Base-by-base conservation (phyloP, 2,888 invertebrate species). In the Xestia sexstrigata region DNA sequence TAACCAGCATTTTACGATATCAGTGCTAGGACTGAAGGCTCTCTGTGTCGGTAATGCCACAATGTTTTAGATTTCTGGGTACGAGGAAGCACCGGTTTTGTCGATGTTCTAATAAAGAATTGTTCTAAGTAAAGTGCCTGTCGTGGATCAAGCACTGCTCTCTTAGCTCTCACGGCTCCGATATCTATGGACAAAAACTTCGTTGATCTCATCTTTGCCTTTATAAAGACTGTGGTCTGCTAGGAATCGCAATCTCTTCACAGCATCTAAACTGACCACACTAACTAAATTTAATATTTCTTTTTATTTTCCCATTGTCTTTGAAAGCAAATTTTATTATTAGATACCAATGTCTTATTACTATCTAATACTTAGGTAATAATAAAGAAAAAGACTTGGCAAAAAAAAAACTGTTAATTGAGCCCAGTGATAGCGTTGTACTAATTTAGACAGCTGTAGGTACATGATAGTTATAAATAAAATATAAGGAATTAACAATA, bases 401-500 rank as follows among this genome's bases (percentile, higher is more conserved):
- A n/a, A 7, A 9, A 45, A n/a, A 35, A 45, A 13, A 5, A 6
- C 26, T 39, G 11, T 35, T 15, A 5, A 20, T 45, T 26, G 47
- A 17, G 17, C 67, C 3, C 49, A 69, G 30, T 49, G 58, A 70
- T 70, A 62, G 5, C n/a, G 5, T 55, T 23, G 35, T 26, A 15
- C 17, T 7, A 52, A 30, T 39, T 17, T 35, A 42, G 20, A 8
- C 20, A 23, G 11, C 55, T 11, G 26, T 76, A 71, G 49, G 49
- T 39, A 47, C 23, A n/a, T 35, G 4, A 35, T n/a, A 35, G 1
- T 0, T 23, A 49, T n/a, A 20, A n/a, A 35, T 35, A 47, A 17
- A 71, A 58, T 60, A 58, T 9, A 69, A 39, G 5, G 13, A 60
- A 5, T 68, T 60, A 69, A 78, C 39, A 78, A 60, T 66, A 72